Percentiles rank a stretch among this genome's conserved stretches.
Conservation (phyloP, 2,797 vertebrate species). For the Mustela erminea region DNA sequence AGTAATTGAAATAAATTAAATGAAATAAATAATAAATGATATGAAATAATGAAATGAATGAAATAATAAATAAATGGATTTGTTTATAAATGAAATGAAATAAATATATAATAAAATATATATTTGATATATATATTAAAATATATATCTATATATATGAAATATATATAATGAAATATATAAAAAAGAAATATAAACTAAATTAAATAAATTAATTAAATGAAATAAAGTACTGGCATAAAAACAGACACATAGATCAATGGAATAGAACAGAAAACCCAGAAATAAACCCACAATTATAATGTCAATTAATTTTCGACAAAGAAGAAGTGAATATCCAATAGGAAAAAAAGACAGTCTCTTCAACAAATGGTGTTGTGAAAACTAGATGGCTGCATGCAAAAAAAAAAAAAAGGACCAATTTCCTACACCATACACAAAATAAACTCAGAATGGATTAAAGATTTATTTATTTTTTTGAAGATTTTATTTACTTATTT, state of each 20-base stretch:
- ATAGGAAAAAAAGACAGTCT: background rate
- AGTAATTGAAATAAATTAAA: background rate
- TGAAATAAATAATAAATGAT: too few relatives aligned
- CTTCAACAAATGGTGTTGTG: background rate
- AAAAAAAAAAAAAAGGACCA: background rate
- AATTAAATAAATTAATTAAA: too few relatives aligned
- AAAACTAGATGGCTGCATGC: background rate
- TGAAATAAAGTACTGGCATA: background rate
- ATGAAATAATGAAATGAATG: too few relatives aligned
- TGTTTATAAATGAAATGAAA: too few relatives aligned
- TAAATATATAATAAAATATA: too few relatives aligned
- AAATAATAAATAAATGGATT: too few relatives aligned
- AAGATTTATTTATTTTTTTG: background rate
- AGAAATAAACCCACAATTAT: background rate
- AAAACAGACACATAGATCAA: background rate
- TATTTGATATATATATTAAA: too few relatives aligned
- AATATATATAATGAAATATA: too few relatives aligned
- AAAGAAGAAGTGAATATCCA: background rate
- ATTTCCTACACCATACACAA: background rate
- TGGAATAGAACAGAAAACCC: background rate
- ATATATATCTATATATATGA: too few relatives aligned
- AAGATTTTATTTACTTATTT: too few relatives aligned
- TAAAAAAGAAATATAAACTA: too few relatives aligned
- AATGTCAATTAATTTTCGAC: background rate
- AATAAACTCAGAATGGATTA: background rate